Evolutionary conservation across 1,140 invertebrate genomes (phyloP), one percentile per base, ranked within the genome.

Genomic region (Steinernema feltiae): DNA sequence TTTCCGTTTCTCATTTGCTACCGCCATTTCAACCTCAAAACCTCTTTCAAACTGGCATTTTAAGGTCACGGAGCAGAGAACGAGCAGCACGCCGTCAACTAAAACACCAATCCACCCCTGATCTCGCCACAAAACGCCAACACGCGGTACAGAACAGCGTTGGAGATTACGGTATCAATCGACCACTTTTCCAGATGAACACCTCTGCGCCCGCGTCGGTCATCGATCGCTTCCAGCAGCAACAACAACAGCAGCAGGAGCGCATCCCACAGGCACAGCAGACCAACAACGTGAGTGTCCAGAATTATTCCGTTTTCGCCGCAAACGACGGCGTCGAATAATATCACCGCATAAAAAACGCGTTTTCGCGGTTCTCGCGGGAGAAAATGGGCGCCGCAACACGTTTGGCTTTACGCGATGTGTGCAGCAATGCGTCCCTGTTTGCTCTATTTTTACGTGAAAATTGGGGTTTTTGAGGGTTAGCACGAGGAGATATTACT

Each of bases 271-370:
- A n/a, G n/a, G n/a, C n/a, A n/a, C n/a, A n/a, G n/a, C n/a, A n/a
- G n/a, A n/a, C n/a, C n/a, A 63, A 7, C 15, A 63, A 63, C 53
- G 53, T 63, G 53, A 63, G 53, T 63, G 53, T 63, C 53, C 53
- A 63, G 12, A 12, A n/a, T 63, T 17, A 63, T n/a, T 63, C 53
- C 3, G 12, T 18, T 7, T 18, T 41, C 35, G 7, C 7, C 7
- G 7, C 35, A 18, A 41, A 41, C 35, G 35, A 7, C 35, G 35
- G 7, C 35, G 35, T 41, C 53, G 53, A 63, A 63, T 63, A 63
- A 63, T 15, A 15, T n/a, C 53, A 27, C 3, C 53, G 53, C 53
- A 63, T 63, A 63, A 63, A 63, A 63, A 41, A 41, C 35, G 53
- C 53, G 53, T 41, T 41, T 41, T 41, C 53, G 15, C 12, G 53